phyloP scores from a whole-genome alignment of 2,888 invertebrate genomes.

The Tribolium freemani region DNA sequence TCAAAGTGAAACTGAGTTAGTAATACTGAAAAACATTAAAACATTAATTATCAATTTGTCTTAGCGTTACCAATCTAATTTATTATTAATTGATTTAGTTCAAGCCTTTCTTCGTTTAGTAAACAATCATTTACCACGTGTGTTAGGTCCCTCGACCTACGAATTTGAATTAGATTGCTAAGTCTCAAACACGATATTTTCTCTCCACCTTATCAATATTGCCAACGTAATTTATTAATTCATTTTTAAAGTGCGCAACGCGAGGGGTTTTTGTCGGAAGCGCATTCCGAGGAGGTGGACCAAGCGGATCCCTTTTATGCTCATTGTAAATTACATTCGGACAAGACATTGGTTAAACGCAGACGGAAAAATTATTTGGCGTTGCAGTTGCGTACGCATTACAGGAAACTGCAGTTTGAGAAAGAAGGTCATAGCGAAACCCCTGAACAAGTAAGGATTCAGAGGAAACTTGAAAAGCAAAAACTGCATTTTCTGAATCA shows the following conservation, averaged over 20 bases:
- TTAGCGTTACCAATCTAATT: too few relatives aligned
- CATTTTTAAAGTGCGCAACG: conserved; percentile 84
- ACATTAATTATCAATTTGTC: too few relatives aligned
- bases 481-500: conserved; percentile 84
- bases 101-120: too few relatives aligned
- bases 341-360: conserved; percentile 86
- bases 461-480: conserved; percentile 87
- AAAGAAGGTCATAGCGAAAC: conserved; percentile 75
- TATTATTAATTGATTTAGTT: too few relatives aligned
- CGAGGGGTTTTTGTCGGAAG: conserved; percentile 93
- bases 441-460: conserved; percentile 81
- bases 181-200: too few relatives aligned
- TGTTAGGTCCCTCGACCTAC: too few relatives aligned
- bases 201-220: background rate
- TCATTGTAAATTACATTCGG: conserved; percentile 95
- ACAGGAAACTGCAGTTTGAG: conserved; percentile 73
- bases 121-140: too few relatives aligned
- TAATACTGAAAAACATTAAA: too few relatives aligned
- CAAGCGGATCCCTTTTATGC: conserved; percentile 98
- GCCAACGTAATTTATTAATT: conserved; percentile 2
- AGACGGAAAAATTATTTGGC: conserved; percentile 89
- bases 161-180: too few relatives aligned
- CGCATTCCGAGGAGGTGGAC: conserved; percentile 89
- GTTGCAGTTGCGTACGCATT: conserved; percentile 84
- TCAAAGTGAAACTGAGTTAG: too few relatives aligned